Evolutionary conservation across 1,140 invertebrate species (phyloP).

Genomic region (Solen grandis): DNA sequence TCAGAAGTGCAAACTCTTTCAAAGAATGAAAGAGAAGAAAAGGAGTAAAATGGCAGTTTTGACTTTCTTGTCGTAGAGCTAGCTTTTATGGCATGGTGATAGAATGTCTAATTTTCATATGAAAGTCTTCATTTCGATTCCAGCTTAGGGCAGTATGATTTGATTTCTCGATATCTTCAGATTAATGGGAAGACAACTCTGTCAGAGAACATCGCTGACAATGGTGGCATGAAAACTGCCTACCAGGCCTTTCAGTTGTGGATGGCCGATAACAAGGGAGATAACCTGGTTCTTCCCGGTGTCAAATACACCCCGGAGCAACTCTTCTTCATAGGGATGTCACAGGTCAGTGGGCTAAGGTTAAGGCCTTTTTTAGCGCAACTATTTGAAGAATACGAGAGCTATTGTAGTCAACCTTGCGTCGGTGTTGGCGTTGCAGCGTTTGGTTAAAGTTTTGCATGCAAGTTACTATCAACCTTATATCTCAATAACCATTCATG

Average conservation of each 20-base stretch:
- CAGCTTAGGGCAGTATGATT: too few relatives aligned
- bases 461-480: not conserved
- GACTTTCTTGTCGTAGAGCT: too few relatives aligned
- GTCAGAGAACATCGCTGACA: conserved; percentile 87
- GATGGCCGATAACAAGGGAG: conserved; percentile 60
- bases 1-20: too few relatives aligned
- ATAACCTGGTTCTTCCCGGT: conserved; percentile 71
- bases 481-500: not conserved
- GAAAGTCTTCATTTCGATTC: too few relatives aligned
- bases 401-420: too few relatives aligned
- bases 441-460: not conserved
- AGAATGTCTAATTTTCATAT: too few relatives aligned
- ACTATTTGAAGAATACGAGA: not conserved
- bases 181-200: conserved; percentile 86
- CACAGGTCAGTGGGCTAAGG: too few relatives aligned
- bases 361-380: too few relatives aligned
- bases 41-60: too few relatives aligned
- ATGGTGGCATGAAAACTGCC: conserved; percentile 85
- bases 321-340: conserved; percentile 86
- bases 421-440: not conserved
- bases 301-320: conserved; percentile 87
- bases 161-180: too few relatives aligned
- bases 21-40: too few relatives aligned
- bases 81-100: too few relatives aligned
- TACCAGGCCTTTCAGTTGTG: conserved; percentile 77